Base-by-base conservation (phyloP, 2,797 vertebrate species). In the Petrocephalus schoutedeni region DNA sequence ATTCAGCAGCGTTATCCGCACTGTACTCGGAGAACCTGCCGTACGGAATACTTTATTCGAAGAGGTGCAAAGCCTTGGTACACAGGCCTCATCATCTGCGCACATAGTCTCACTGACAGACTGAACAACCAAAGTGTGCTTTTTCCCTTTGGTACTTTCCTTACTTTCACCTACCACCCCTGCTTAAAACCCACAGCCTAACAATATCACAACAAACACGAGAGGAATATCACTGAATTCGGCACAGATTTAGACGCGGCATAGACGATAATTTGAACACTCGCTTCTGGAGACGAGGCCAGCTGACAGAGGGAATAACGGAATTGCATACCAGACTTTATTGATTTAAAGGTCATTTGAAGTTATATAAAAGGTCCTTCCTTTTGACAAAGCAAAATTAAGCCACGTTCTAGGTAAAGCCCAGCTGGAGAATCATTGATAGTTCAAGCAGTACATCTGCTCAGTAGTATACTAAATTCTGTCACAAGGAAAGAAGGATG, bases 291-390 rank as follows among this genome's bases (percentile, higher is more conserved):
- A 6, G 28, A 49, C 0, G 58, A n/a, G n/a, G 19, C 41, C 12
- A 36, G 51, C 36, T 16, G n/a, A 21, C 85, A 53, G n/a, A 49
- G 58, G 58, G 57, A 86, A 86, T 49, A 10, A 67, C 32, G 12
- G 19, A n/a, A 41, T 51, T 51, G 57, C 58, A 5, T 23, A 9
- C 21, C 58, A 49, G 57, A 86, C 10, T 21, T 64, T 36, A 53
- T 86, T 86, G 85, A 67, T 16, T 86, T 67, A 86, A 86, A 86
- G 85, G 58, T 86, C 85, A 51, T 64, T 61, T 61, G 36, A 86
- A 12, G 57, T 41, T 86, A 86, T 23, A 36, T 49, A 86, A 86
- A 67, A n/a, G 8, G 8, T 64, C 32, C 49, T n/a, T 56, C 28
- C 84, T 86, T 51, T 49, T 86, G 58, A 61, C 8, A 86, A 86